phyloP scores from a whole-genome alignment of 2,797 vertebrate species.

The Syncerus caffer region DNA sequence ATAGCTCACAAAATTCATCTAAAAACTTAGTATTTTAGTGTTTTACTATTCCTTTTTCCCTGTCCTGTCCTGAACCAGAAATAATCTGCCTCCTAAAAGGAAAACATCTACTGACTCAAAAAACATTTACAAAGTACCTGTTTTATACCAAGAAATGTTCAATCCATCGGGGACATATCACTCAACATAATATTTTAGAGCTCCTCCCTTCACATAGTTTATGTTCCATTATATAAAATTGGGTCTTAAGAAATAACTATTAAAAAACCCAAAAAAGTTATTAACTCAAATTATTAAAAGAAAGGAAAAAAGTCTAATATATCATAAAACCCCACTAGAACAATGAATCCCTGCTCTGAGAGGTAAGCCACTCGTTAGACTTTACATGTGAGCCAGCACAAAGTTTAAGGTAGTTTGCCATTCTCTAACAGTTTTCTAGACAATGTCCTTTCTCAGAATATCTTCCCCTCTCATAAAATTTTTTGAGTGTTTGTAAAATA shows the following conservation, averaged over 20 bases:
- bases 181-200: background rate
- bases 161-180: background rate
- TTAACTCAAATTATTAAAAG: conserved; percentile 8
- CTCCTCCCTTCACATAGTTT: background rate
- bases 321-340: background rate
- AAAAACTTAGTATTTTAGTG: background rate
- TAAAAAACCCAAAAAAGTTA: background rate
- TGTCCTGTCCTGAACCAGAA: background rate
- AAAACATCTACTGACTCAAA: background rate
- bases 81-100: background rate
- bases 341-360: background rate
- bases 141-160: background rate
- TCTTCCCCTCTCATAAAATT: background rate
- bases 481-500: background rate
- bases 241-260: background rate
- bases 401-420: conserved; percentile 1
- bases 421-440: background rate
- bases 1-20: background rate
- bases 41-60: background rate
- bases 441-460: background rate
- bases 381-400: background rate
- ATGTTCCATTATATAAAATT: background rate
- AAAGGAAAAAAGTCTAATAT: background rate
- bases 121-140: conserved; percentile 2
- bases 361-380: conserved; percentile 15